These are phyloP conservation scores for Luidia sarsii DNA, from an alignment of 53 echinoderm and acorn worm genomes.

Conservation along the genomic window DNA sequence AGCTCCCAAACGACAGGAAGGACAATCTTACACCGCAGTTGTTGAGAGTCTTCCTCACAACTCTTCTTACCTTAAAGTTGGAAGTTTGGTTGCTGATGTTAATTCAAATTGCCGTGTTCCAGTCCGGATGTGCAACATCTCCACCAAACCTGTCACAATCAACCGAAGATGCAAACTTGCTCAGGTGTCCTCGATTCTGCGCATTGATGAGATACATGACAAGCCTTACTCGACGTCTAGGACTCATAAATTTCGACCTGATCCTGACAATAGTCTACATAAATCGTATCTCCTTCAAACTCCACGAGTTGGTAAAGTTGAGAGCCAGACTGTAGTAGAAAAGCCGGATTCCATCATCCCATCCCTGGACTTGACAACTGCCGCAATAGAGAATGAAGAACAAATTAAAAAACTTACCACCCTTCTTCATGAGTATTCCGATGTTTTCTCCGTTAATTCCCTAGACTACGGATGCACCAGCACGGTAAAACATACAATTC, in stretches of 20 bases:
- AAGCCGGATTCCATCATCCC: not conserved
- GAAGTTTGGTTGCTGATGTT: not conserved
- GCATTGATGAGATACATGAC: not conserved
- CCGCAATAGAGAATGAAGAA: not conserved
- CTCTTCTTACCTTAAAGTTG: not conserved
- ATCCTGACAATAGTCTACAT: not conserved
- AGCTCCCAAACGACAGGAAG: not conserved
- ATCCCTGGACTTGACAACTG: not conserved
- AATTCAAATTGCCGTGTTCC: not conserved
- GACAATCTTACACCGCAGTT: not conserved
- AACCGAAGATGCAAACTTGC: not conserved
- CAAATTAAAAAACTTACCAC: not conserved
- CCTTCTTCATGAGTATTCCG: not conserved
- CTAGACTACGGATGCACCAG: slow-evolving; percentile 27
- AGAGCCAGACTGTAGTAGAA: not conserved
- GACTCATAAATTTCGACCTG: not conserved
- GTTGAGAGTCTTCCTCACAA: not conserved
- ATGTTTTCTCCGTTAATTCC: slow-evolving; percentile 16
- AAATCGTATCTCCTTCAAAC: not conserved
- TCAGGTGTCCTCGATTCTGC: slow-evolving; percentile 6
- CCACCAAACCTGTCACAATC: slow-evolving; percentile 10
- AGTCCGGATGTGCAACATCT: slow-evolving; percentile 26
- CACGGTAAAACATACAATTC: slow-evolving; percentile 28
- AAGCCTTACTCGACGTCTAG: not conserved
- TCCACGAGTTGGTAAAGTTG: not conserved